phyloP scores from a whole-genome alignment of 2,113 vertebrate genomes.

The Sorex araneus region DNA sequence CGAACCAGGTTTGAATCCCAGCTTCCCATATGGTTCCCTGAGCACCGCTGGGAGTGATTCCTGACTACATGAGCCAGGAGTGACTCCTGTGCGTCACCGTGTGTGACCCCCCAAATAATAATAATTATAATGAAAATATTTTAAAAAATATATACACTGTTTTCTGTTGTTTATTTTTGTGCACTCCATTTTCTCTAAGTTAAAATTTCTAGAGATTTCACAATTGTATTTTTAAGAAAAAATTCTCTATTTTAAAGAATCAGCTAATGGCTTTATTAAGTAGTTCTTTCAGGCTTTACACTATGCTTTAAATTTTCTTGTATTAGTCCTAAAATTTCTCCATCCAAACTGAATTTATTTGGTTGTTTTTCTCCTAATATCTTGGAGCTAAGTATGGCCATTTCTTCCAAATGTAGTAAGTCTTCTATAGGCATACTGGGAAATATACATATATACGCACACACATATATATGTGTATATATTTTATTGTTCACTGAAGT shows the following conservation, averaged over 20 bases:
- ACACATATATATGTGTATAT: no score
- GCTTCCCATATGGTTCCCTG: no score
- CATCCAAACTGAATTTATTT: not conserved
- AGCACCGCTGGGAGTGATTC: no score
- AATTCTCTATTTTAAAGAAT: slow-evolving; percentile 21
- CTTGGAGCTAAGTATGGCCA: not conserved
- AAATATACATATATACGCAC: not conserved
- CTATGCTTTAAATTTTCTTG: slow-evolving; percentile 29
- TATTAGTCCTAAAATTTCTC: slow-evolving; percentile 42
- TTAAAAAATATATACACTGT: not conserved
- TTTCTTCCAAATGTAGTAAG: not conserved
- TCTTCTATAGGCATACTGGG: not conserved
- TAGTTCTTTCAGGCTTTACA: slow-evolving; percentile 18
- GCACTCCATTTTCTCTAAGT: not conserved
- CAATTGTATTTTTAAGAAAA: not conserved
- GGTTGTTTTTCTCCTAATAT: slow-evolving; percentile 30
- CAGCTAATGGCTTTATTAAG: not conserved
- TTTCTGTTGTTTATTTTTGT: not conserved
- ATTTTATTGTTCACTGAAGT: no score
- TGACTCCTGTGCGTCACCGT: no score
- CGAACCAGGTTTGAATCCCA: no score
- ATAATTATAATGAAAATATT: no score
- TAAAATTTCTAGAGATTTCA: slow-evolving; percentile 28
- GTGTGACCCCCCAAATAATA: no score
- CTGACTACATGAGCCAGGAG: no score